phyloP scores from a whole-genome alignment of 2,113 vertebrate species.

The Burhinus bistriatus region DNA sequence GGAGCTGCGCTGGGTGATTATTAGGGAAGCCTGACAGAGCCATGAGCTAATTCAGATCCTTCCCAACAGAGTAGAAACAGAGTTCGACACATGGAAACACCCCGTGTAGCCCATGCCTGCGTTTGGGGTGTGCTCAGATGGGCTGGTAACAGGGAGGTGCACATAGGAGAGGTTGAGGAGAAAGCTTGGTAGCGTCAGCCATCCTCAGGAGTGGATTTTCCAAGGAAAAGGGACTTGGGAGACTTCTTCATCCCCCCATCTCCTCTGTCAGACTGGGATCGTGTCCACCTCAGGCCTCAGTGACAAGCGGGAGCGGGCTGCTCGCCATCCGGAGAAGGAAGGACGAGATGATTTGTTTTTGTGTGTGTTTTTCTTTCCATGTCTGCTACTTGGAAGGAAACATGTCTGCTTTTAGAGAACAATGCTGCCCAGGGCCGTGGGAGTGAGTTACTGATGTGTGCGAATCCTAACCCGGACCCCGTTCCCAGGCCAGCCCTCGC shows the following conservation, averaged over 20 bases:
- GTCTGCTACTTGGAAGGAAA: constrained; percentile 66
- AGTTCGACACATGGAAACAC: fast-evolving
- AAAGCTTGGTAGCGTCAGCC: not conserved
- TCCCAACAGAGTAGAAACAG: not conserved
- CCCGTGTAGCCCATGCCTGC: not conserved
- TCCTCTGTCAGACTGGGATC: not conserved
- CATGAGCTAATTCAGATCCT: not conserved
- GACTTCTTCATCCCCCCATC: not conserved
- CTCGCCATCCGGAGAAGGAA: constrained; percentile 39
- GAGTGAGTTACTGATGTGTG: constrained; percentile 33
- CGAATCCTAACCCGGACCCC: not conserved
- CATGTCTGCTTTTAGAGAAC: constrained; percentile 57
- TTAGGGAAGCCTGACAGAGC: not conserved
- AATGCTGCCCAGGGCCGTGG: constrained; percentile 59
- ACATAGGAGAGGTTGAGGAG: not conserved
- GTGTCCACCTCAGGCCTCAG: not conserved
- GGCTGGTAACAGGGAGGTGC: not conserved
- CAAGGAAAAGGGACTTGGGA: not conserved
- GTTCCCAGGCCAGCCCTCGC: constrained; percentile 12
- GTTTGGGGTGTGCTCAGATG: not conserved
- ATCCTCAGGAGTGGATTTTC: not conserved
- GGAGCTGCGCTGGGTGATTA: not conserved
- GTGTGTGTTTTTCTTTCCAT: constrained; percentile 65
- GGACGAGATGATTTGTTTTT: constrained; percentile 59
- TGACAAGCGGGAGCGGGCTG: not conserved